Evolutionary conservation across 2,113 vertebrate genomes (phyloP).

Genomic region (Centropus unirufus): DNA sequence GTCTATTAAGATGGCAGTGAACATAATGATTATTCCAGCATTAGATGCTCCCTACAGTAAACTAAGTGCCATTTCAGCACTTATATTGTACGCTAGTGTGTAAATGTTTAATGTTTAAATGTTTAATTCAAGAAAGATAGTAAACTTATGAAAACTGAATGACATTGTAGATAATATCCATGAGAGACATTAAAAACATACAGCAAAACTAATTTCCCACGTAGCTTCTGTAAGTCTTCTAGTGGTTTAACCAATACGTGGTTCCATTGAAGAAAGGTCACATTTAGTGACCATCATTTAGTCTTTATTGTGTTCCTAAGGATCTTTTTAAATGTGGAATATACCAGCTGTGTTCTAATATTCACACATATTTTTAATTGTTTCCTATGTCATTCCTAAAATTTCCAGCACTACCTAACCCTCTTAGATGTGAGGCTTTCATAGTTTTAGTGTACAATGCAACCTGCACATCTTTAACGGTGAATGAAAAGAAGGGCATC

Average conservation of each 20-base stretch:
- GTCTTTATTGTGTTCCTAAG: neutral
- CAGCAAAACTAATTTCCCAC: neutral
- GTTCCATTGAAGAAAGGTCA: neutral
- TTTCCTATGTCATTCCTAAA: neutral
- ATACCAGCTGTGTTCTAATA: neutral
- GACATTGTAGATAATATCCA: neutral
- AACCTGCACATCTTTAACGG: neutral
- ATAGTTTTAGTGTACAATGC: neutral
- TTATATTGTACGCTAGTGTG: fast-evolving
- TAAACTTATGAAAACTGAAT: neutral
- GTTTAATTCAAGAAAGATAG: neutral
- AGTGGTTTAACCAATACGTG: neutral
- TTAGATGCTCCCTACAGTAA: neutral
- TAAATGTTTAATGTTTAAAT: neutral
- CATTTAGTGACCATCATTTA: neutral
- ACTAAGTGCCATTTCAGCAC: neutral
- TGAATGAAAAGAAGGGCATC: neutral
- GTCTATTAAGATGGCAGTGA: neutral
- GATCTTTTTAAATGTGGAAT: neutral
- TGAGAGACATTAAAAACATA: neutral
- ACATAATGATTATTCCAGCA: neutral
- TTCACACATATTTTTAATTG: neutral
- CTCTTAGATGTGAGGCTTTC: neutral
- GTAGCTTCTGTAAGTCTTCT: neutral
- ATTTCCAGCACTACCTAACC: neutral